phyloP scores from a whole-genome alignment of 2,797 vertebrate species.

The Phrynocephalus vlangalii region DNA sequence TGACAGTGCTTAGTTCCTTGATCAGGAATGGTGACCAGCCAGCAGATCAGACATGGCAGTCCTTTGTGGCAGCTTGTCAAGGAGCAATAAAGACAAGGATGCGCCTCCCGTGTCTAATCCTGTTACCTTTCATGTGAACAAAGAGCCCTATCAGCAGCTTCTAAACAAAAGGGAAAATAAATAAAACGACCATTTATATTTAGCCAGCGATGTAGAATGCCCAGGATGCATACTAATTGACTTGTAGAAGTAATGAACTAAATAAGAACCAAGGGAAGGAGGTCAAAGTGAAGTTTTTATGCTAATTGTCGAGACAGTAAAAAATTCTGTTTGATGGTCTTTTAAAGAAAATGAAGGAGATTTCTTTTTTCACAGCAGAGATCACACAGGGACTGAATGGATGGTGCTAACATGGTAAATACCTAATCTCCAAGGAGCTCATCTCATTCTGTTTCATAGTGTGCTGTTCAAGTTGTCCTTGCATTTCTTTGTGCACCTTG shows the following conservation, averaged over 20 bases:
- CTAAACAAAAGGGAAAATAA: constrained; percentile 62
- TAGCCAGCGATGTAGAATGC: constrained; percentile 62
- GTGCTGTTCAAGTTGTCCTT: rapidly evolving
- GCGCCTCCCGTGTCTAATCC: constrained; percentile 64
- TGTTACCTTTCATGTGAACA: constrained; percentile 68
- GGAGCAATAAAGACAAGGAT: constrained; percentile 55
- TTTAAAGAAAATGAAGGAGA: constrained; percentile 4
- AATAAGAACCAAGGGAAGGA: constrained; percentile 46
- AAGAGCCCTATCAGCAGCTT: constrained; percentile 65
- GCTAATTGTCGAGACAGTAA: constrained; percentile 48
- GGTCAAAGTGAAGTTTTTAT: constrained; percentile 52
- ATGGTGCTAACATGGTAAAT: constrained; percentile 39
- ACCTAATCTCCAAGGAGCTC: not conserved
- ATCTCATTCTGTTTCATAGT: not conserved
- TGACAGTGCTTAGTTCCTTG: constrained; percentile 34
- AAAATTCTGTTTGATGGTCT: constrained; percentile 42
- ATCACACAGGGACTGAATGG: constrained; percentile 15
- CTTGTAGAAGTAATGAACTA: constrained; percentile 45
- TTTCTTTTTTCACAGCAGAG: constrained; percentile 22
- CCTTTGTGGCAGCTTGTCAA: constrained; percentile 23
- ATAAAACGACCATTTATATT: constrained; percentile 67
- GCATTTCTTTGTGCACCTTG: not conserved
- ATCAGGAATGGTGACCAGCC: constrained; percentile 33
- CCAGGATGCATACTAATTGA: constrained; percentile 66
- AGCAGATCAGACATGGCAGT: constrained; percentile 36